Percentiles rank a stretch among this genome's conserved stretches.
phyloP scores from a whole-genome alignment of 2,113 vertebrate species.

The Alethe castanea region DNA sequence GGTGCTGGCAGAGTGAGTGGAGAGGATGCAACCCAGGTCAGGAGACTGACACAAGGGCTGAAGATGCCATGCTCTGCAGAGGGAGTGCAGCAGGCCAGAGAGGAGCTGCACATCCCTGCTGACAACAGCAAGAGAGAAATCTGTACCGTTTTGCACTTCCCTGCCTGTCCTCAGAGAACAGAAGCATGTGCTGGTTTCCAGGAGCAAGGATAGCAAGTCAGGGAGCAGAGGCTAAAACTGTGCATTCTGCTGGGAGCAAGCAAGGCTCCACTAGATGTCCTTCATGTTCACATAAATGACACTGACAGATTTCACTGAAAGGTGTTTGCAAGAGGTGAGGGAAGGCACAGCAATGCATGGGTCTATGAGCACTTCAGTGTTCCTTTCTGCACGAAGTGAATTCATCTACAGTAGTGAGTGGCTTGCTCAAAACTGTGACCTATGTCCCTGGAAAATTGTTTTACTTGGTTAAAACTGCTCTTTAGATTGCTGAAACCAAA shows the following conservation, averaged over 20 bases:
- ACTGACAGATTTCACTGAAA: not conserved
- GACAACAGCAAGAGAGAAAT: not conserved
- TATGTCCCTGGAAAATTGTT: not conserved
- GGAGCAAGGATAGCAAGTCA: not conserved
- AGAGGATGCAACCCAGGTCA: not conserved
- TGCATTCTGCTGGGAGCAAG: conserved; percentile 26
- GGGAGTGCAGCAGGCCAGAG: not conserved
- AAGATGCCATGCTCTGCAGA: not conserved
- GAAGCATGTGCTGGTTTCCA: not conserved
- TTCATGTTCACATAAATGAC: conserved; percentile 64
- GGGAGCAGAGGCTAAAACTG: not conserved
- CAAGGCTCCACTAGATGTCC: conserved; percentile 62
- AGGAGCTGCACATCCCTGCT: not conserved
- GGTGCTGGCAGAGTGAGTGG: not conserved
- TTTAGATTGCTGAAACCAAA: not conserved
- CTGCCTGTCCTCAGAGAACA: not conserved
- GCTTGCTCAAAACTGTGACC: not conserved
- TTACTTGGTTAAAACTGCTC: not conserved
- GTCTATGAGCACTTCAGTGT: rapidly evolving
- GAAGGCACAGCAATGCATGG: not conserved
- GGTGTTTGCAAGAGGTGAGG: not conserved
- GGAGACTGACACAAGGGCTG: not conserved
- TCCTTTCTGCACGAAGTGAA: not conserved
- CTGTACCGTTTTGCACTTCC: not conserved
- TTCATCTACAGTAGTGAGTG: not conserved